phyloP scores from a whole-genome alignment of 1,140 invertebrate genomes.

The Dryas iulia region DNA sequence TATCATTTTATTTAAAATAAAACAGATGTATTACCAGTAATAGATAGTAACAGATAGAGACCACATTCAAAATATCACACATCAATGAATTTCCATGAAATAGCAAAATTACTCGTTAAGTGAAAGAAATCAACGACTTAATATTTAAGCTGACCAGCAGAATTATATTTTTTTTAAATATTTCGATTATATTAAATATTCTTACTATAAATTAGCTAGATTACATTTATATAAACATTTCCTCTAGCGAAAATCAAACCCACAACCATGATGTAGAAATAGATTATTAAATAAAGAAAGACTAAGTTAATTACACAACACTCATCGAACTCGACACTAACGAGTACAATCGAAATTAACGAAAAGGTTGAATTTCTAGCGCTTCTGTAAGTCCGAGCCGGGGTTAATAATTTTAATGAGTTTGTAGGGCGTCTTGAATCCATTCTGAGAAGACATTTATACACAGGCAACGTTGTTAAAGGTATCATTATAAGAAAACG shows the following conservation, averaged over 20 bases:
- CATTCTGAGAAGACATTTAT: slow-evolving; percentile 10
- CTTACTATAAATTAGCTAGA: neutral
- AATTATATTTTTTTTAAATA: no score
- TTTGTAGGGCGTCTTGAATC: slow-evolving; percentile 21
- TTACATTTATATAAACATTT: neutral
- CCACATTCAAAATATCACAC: no score
- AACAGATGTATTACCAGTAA: no score
- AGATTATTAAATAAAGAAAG: no score
- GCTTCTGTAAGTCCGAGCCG: slow-evolving; percentile 7
- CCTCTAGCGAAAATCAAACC: neutral
- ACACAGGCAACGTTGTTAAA: neutral
- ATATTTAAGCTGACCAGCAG: neutral
- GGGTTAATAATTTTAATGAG: slow-evolving; percentile 31
- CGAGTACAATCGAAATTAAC: slow-evolving; percentile 6
- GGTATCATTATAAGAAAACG: neutral
- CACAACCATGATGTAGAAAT: neutral
- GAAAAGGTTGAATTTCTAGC: slow-evolving; percentile 10
- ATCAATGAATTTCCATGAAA: no score
- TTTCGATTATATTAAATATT: no score
- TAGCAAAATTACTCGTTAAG: no score
- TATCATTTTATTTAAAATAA: no score
- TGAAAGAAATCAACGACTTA: no score
- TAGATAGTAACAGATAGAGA: no score
- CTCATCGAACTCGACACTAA: neutral
- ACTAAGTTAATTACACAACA: neutral